phyloP scores from a whole-genome alignment of 1,140 invertebrate species.

The Metopolophium dirhodum region DNA sequence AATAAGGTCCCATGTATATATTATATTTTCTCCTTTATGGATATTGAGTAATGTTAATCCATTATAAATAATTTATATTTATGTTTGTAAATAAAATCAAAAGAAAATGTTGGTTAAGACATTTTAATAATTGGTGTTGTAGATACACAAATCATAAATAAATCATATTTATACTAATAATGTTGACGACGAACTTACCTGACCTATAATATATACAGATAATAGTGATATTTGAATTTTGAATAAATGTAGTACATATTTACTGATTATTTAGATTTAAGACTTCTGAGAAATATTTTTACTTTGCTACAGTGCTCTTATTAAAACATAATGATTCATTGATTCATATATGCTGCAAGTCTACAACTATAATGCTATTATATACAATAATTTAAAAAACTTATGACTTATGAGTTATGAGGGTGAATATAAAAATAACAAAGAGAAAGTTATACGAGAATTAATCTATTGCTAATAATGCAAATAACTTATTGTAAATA shows the following conservation, averaged over 20 bases:
- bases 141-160: too few species aligned
- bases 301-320: background rate
- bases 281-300: background rate
- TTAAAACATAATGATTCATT: background rate
- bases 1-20: too few species aligned
- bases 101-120: too few species aligned
- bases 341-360: background rate
- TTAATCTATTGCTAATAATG: background rate
- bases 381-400: background rate
- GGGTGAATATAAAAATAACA: background rate
- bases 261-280: background rate
- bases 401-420: background rate
- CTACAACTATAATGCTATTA: background rate
- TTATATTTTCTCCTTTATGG: too few species aligned
- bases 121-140: too few species aligned
- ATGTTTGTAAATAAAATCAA: too few species aligned
- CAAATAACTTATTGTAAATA: too few species aligned
- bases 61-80: too few species aligned
- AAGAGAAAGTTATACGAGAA: background rate
- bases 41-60: too few species aligned
- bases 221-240: background rate
- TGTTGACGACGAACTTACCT: too few species aligned
- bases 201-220: too few species aligned
- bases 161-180: too few species aligned
- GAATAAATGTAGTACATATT: background rate